phyloP scores from a whole-genome alignment of 2,113 vertebrate genomes.

The Agapornis roseicollis region DNA sequence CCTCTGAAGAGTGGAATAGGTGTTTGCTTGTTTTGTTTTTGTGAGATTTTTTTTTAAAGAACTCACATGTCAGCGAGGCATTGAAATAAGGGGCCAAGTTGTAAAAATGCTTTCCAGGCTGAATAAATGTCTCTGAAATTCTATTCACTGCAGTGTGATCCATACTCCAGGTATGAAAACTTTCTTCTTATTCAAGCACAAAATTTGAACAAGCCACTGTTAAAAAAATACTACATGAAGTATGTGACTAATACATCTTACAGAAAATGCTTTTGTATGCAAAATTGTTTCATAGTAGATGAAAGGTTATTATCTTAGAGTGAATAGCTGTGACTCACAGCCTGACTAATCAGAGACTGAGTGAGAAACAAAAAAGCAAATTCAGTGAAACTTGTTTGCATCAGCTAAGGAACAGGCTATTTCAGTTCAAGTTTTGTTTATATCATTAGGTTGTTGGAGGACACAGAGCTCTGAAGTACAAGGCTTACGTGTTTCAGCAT shows the following conservation, averaged over 20 bases:
- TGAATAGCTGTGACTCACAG: background rate
- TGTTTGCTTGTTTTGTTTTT: background rate
- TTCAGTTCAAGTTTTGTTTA: background rate
- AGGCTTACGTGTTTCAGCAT: background rate
- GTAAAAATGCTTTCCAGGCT: background rate
- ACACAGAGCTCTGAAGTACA: background rate
- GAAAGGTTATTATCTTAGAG: background rate
- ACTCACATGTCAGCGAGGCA: background rate
- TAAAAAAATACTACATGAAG: background rate
- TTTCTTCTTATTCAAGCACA: background rate
- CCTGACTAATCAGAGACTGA: constrained; percentile 1
- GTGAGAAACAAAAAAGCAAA: background rate
- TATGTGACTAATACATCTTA: background rate
- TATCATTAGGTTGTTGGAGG: background rate
- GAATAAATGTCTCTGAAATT: background rate
- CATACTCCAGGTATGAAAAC: background rate
- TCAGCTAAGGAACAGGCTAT: background rate
- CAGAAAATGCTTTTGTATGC: background rate
- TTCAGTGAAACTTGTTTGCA: background rate
- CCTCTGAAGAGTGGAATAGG: background rate
- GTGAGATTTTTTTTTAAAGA: fast-evolving
- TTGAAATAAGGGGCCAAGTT: background rate
- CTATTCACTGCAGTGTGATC: background rate
- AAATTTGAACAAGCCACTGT: background rate
- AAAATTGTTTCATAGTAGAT: background rate